These are phyloP conservation scores for Tetheella fluctuosa DNA, from an alignment of 2,888 invertebrate species.

Conservation along the genomic window DNA sequence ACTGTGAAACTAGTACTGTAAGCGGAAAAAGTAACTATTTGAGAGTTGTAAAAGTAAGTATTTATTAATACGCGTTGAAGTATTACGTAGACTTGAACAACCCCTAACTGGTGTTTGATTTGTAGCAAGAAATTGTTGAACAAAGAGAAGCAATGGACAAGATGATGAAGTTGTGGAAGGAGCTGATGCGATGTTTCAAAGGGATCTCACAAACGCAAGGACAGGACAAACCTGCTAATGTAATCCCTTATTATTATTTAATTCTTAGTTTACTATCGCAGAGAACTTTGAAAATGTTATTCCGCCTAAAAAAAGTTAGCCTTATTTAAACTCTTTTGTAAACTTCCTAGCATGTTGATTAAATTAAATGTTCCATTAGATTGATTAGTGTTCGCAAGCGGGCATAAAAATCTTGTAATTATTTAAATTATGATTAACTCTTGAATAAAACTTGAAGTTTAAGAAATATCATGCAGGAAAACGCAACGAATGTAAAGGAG, in stretches of 20 bases:
- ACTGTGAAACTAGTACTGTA: conserved; percentile 69
- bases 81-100: background rate
- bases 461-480: conserved; percentile 47
- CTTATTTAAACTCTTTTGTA: no score
- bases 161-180: conserved; percentile 81
- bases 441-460: background rate
- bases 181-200: conserved; percentile 78
- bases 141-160: conserved; percentile 80
- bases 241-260: conserved; percentile 30
- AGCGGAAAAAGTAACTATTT: conserved; percentile 74
- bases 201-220: conserved; percentile 61
- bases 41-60: conserved; percentile 68
- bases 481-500: conserved; percentile 62
- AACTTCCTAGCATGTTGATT: no score
- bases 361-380: no score
- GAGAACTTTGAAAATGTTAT: no score
- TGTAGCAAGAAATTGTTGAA: conserved; percentile 76
- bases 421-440: no score
- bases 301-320: no score
- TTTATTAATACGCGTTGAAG: background rate
- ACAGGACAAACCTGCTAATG: conserved; percentile 57
- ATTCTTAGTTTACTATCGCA: background rate
- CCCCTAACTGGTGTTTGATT: conserved; percentile 19
- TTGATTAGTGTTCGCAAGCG: no score
- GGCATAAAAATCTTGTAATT: no score